phyloP scores from a whole-genome alignment of 2,797 vertebrate species.

The Microctenopoma steveboyesi region DNA sequence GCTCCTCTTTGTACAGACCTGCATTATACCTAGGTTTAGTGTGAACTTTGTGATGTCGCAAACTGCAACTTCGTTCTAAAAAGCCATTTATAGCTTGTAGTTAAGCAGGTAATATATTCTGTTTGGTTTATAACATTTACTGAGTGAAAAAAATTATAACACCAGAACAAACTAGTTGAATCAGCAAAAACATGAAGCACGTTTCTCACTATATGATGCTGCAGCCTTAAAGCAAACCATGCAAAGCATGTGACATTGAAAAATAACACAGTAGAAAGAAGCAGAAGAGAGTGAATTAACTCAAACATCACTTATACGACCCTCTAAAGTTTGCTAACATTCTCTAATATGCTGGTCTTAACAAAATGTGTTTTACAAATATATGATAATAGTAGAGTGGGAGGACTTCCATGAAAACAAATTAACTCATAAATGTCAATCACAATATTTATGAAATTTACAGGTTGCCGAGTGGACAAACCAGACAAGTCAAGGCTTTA shows the following conservation, averaged over 20 bases:
- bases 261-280: not conserved
- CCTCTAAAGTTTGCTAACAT: not conserved
- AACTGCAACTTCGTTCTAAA: not conserved
- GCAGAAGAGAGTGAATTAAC: not conserved
- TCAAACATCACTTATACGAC: too few relatives aligned
- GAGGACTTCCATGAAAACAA: too few relatives aligned
- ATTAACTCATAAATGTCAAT: too few relatives aligned
- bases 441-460: too few relatives aligned
- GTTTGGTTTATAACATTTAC: not conserved
- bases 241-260: too few relatives aligned
- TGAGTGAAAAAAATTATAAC: too few relatives aligned
- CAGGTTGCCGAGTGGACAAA: too few relatives aligned
- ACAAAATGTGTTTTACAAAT: too few relatives aligned
- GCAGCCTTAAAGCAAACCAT: not conserved
- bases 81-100: too few relatives aligned
- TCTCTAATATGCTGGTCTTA: not conserved
- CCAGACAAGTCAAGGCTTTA: too few relatives aligned
- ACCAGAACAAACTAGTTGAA: not conserved
- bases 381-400: too few relatives aligned
- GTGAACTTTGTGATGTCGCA: not conserved
- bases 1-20: not conserved
- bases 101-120: not conserved
- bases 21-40: not conserved
- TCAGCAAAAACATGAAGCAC: not conserved
- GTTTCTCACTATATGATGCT: not conserved